phyloP scores from a whole-genome alignment of 2,888 invertebrate genomes.

The Dasypolia templi region DNA sequence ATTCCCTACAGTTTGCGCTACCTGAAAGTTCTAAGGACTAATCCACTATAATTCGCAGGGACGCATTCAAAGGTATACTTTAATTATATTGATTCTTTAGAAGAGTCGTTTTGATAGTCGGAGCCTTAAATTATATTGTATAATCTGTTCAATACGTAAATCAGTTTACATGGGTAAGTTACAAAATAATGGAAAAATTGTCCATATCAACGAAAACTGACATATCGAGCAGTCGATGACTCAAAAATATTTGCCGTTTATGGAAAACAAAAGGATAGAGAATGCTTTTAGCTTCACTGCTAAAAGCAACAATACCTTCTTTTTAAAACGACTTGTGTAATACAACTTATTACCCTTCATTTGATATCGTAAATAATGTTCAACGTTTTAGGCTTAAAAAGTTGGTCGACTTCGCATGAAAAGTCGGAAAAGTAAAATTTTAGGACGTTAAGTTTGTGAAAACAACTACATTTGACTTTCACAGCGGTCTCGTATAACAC shows the following conservation, averaged over 20 bases:
- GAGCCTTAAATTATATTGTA: neutral
- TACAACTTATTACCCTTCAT: slow-evolving; percentile 12
- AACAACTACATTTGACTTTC: slow-evolving; percentile 36
- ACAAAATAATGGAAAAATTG: no score
- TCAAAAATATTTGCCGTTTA: neutral
- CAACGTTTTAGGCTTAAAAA: slow-evolving; percentile 25
- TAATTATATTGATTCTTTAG: slow-evolving; percentile 30
- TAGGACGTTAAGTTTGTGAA: slow-evolving; percentile 34
- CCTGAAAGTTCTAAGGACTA: slow-evolving; percentile 38
- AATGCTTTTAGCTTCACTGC: neutral
- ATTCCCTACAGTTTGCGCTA: slow-evolving; percentile 31
- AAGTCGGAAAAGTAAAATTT: slow-evolving; percentile 32
- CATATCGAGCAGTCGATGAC: neutral
- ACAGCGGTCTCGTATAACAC: neutral
- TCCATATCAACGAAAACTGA: no score
- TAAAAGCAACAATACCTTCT: neutral
- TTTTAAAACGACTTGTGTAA: slow-evolving; percentile 3
- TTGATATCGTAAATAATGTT: slow-evolving; percentile 22
- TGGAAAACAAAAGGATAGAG: neutral
- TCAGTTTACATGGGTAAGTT: no score
- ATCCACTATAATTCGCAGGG: slow-evolving; percentile 13
- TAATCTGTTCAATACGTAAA: no score
- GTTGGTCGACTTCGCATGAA: slow-evolving; percentile 9
- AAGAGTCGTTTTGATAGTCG: neutral
- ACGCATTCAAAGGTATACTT: slow-evolving; percentile 30